Evolutionary conservation across 2,888 invertebrate genomes (phyloP).

Genomic region (Chironomus tentans): DNA sequence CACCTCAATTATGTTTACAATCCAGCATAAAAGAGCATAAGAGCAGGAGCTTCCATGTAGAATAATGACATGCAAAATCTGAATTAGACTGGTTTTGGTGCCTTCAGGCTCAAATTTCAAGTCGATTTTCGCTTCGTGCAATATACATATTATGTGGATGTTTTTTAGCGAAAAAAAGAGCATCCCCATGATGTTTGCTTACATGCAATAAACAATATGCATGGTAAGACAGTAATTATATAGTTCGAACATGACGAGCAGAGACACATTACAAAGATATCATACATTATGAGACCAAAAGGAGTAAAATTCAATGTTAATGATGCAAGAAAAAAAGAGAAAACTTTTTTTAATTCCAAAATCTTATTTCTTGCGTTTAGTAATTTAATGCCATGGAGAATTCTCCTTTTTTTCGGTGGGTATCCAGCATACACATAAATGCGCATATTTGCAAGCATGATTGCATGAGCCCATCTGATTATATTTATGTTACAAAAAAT

Average conservation of each 20-base stretch:
- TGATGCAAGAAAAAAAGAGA: too few species aligned
- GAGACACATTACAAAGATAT: not conserved
- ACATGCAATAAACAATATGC: not conserved
- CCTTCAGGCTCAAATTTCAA: conserved; percentile 18
- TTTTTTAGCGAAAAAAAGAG: not conserved
- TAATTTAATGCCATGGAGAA: conserved; percentile 8
- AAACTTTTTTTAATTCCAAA: too few species aligned
- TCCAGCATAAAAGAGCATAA: not conserved
- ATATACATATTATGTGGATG: not conserved
- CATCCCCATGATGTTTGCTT: not conserved
- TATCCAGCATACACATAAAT: not conserved
- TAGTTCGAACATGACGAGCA: not conserved
- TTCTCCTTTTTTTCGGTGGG: not conserved
- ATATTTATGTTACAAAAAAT: not conserved
- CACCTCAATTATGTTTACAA: too few species aligned
- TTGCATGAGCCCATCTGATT: conserved; percentile 8
- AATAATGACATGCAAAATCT: conserved; percentile 26
- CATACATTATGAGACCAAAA: too few species aligned
- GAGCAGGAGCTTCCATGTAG: not conserved
- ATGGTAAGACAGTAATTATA: not conserved
- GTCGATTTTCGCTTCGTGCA: not conserved
- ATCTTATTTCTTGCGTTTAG: too few species aligned
- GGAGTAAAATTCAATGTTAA: not conserved
- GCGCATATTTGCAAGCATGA: not conserved
- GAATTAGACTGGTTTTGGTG: conserved; percentile 25